Evolutionary conservation across 2,888 invertebrate species (phyloP).

Genomic region (Phaedon cochleariae): DNA sequence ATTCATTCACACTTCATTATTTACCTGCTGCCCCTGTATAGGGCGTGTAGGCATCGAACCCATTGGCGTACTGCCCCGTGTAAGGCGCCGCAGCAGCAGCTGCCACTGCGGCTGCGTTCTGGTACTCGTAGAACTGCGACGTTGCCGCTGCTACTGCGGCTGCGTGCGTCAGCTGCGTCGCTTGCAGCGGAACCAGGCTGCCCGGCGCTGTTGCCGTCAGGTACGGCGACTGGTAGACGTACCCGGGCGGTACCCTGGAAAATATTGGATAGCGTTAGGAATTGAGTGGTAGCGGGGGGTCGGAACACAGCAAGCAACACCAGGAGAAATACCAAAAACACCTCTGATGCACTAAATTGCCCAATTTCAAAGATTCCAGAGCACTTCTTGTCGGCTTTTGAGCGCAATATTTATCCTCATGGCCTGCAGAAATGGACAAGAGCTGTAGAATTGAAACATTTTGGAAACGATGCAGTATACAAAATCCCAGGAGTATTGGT

Average conservation of each 20-base stretch:
- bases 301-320: conserved; percentile 60
- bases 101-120: conserved; percentile 73
- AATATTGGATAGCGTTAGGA: conserved; percentile 20
- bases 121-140: conserved; percentile 82
- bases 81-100: conserved; percentile 71
- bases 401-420: background rate
- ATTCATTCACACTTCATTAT: too few species aligned
- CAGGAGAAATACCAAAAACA: conserved; percentile 55
- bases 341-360: conserved; percentile 49
- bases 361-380: conserved; percentile 31
- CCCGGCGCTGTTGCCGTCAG: conserved; percentile 71
- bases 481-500: too few species aligned
- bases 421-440: too few species aligned
- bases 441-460: too few species aligned
- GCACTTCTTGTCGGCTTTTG: background rate
- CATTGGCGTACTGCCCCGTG: conserved; percentile 78
- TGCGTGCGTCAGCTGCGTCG: conserved; percentile 76
- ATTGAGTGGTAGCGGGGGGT: background rate
- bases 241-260: conserved; percentile 77
- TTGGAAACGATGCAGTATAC: too few species aligned
- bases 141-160: conserved; percentile 80
- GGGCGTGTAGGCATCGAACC: conserved; percentile 74
- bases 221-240: conserved; percentile 80
- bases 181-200: conserved; percentile 73
- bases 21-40: conserved; percentile 73